Evolutionary conservation across 2,113 vertebrate genomes (phyloP).

Genomic region (Oncorhynchus masou): DNA sequence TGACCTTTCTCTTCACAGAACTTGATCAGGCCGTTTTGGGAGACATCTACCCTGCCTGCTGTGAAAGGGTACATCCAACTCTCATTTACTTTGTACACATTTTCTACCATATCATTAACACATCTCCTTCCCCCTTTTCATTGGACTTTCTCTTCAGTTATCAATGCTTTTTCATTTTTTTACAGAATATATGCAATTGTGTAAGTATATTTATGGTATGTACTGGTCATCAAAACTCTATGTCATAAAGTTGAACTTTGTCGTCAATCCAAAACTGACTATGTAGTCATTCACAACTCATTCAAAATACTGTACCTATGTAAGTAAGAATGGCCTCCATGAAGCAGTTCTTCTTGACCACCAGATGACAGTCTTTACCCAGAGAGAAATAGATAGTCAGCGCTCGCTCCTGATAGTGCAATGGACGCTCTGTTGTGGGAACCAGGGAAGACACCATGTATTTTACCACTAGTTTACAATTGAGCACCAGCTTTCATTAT

Average conservation of each 20-base stretch:
- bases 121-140: too few species aligned
- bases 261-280: too few species aligned
- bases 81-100: background rate
- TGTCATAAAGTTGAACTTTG: too few species aligned
- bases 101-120: too few species aligned
- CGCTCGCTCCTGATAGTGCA: slow-evolving; percentile 78
- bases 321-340: slow-evolving; percentile 80
- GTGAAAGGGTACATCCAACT: background rate
- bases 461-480: background rate
- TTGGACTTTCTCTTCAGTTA: background rate
- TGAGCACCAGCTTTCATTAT: background rate
- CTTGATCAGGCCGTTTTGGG: slow-evolving; percentile 78
- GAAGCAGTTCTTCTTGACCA: slow-evolving; percentile 76
- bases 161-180: background rate
- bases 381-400: slow-evolving; percentile 74
- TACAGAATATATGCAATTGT: too few species aligned
- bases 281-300: too few species aligned
- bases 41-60: slow-evolving; percentile 74
- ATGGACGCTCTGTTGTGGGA: slow-evolving; percentile 68
- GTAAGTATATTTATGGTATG: too few species aligned
- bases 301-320: slow-evolving; percentile 58
- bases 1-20: slow-evolving; percentile 75
- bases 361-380: slow-evolving; percentile 71
- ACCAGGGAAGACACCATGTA: background rate
- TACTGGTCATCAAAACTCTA: too few species aligned